Evolutionary conservation across 2,797 vertebrate genomes (phyloP).

Genomic region (Tiaroga cobitis): DNA sequence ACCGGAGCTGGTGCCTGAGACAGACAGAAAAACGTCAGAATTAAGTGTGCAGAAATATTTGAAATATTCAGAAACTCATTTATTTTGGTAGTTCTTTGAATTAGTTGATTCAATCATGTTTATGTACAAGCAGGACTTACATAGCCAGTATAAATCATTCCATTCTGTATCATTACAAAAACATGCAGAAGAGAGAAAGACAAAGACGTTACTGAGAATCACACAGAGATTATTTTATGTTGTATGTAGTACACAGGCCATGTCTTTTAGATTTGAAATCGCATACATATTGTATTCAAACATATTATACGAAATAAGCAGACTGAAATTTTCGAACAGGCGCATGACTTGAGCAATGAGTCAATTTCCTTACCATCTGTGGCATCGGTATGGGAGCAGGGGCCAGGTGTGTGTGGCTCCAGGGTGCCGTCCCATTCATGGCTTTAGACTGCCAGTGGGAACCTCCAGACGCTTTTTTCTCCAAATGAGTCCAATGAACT

Average conservation of each 20-base stretch:
- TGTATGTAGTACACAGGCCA: neutral
- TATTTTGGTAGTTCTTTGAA: neutral
- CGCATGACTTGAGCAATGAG: constrained; percentile 64
- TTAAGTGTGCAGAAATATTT: neutral
- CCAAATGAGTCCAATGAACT: constrained; percentile 83
- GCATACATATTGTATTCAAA: neutral
- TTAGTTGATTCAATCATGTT: constrained; percentile 4
- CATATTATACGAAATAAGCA: neutral
- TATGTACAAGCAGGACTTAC: constrained; percentile 73
- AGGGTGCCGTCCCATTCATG: constrained; percentile 80
- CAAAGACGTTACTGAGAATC: constrained; percentile 39
- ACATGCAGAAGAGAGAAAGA: constrained; percentile 53
- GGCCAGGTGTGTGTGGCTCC: constrained; percentile 78
- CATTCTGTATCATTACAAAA: constrained; percentile 75
- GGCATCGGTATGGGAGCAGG: constrained; percentile 61
- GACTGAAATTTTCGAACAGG: constrained; percentile 70
- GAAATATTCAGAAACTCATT: neutral
- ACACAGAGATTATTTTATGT: neutral
- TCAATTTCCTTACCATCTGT: constrained; percentile 65
- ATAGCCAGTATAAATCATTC: constrained; percentile 89
- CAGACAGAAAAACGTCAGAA: constrained; percentile 21
- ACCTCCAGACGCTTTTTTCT: constrained; percentile 81
- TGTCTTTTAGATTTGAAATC: neutral
- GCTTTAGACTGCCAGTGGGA: constrained; percentile 83
- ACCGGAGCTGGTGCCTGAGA: constrained; percentile 86